A percentile compares a stretch with the other conserved stretches of the same genome.
Evolutionary conservation across 35 echinoderm and acorn worm genomes (phyloP).

Genomic region (Heliocidaris tuberculata): DNA sequence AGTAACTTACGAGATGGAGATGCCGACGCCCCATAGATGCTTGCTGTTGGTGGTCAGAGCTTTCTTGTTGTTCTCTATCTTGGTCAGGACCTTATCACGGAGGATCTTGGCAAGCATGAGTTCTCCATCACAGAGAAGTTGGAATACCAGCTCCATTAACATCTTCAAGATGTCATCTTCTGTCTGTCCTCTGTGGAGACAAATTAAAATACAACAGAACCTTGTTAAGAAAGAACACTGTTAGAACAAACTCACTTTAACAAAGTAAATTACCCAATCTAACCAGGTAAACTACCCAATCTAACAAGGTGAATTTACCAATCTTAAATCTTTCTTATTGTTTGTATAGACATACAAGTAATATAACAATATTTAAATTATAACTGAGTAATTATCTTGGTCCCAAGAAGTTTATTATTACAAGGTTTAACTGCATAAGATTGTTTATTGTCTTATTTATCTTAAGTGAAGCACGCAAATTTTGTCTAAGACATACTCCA

Average conservation of each 20-base stretch:
- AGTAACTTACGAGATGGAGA: slow-evolving; percentile 73
- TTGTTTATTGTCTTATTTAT: too few species aligned
- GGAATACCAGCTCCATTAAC: slow-evolving; percentile 95
- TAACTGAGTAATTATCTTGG: too few species aligned
- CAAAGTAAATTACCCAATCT: neutral
- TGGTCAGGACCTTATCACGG: slow-evolving; percentile 77
- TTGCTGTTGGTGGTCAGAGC: slow-evolving; percentile 59
- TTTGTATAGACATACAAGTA: too few species aligned
- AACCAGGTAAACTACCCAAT: too few species aligned
- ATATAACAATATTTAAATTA: too few species aligned
- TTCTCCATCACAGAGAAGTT: slow-evolving; percentile 93
- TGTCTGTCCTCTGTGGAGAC: slow-evolving; percentile 42
- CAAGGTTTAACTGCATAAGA: too few species aligned
- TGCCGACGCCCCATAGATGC: slow-evolving; percentile 59
- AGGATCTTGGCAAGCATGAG: slow-evolving; percentile 91
- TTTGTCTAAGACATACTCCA: too few species aligned
- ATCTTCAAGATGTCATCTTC: slow-evolving; percentile 95
- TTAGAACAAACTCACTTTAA: neutral
- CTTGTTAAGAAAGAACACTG: slow-evolving; percentile 46
- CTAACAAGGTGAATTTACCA: too few species aligned
- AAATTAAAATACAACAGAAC: neutral
- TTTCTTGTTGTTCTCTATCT: slow-evolving; percentile 94
- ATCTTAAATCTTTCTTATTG: too few species aligned
- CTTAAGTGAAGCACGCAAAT: too few species aligned
- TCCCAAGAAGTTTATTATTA: too few species aligned